phyloP scores from a whole-genome alignment of 2,888 invertebrate genomes.

The Colostygia pectinataria region DNA sequence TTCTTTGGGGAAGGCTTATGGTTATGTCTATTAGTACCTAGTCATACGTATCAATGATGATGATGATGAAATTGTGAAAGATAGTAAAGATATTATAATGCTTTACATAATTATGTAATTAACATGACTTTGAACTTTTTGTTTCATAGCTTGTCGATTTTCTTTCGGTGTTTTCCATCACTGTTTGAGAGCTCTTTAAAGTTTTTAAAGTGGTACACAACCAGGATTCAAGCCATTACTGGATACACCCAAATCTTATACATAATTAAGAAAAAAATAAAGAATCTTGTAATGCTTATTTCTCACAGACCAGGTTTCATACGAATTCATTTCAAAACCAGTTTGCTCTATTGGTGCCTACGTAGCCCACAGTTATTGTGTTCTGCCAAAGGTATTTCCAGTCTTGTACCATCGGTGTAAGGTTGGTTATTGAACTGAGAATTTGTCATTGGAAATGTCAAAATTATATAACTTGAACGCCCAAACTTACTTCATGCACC shows the following conservation, averaged over 20 bases:
- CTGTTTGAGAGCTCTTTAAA: no score
- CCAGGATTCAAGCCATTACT: background rate
- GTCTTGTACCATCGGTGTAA: conserved; percentile 8
- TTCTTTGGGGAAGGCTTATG: no score
- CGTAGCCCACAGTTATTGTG: conserved; percentile 21
- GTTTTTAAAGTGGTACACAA: no score
- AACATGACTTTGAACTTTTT: no score
- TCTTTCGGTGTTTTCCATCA: no score
- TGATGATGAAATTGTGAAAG: no score
- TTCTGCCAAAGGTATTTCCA: conserved; percentile 5
- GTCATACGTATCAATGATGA: no score
- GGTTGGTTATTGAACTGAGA: conserved; percentile 5
- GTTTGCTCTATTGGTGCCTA: conserved; percentile 34
- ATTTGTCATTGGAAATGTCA: conserved; percentile 23
- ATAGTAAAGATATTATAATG: no score
- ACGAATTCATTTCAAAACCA: conserved; percentile 37
- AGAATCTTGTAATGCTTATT: conserved; percentile 31
- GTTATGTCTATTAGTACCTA: no score
- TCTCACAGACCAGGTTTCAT: conserved; percentile 33
- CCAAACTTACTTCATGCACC: conserved; percentile 31
- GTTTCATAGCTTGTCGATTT: no score
- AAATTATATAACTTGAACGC: conserved; percentile 35
- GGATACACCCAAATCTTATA: conserved; percentile 2
- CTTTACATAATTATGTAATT: no score
- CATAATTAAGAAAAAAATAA: conserved; percentile 32